Evolutionary conservation across 2,797 vertebrate species (phyloP), one percentile per base, ranked within the genome.

Genomic region (Hyperoplus lanceolatus): DNA sequence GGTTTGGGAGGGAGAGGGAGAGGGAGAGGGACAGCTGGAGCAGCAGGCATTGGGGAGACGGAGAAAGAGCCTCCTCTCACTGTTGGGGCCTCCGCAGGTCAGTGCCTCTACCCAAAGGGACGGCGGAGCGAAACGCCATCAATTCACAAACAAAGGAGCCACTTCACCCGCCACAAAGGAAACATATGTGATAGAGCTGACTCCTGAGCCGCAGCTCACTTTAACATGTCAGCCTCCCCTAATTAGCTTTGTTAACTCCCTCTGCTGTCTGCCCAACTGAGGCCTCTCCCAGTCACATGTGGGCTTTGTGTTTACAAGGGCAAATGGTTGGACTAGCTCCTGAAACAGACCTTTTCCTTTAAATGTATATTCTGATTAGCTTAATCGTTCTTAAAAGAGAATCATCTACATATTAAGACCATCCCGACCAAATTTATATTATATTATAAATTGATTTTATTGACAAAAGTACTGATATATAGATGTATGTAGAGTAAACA

Each of bases 111-210:
- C 95, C 95, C 95, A 93, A 93, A 95, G 96, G 94, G 93, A 96
- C 71, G 87, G 91, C 89, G 79, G 93, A 96, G 92, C 93, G 94
- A 96, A 95, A 95, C 95, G 91, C 95, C 93, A 96, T 96, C 95
- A 96, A 96, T 96, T 96, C 94, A 91, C 94, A 95, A 96, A 96
- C 95, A 96, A 96, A 96, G 93, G 93, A 94, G 91, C 91, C 93
- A 93, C 93, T 95, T 95, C 92, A 94, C 87, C 88, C 93, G 75
- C 93, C 92, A 94, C 94, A 93, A 94, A 94, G 93, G 94, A 93
- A 95, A 95, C 96, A 96, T 95, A 95, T 96, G 95, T 94, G 94
- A 90, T 92, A 80, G 94, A 94, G 93, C 92, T 71, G 91, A 93
- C 92, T 93, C 89, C 92, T 75, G 82, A 94, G 93, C 92, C 86